Evolutionary conservation across 2,797 vertebrate species (phyloP).

Genomic region (Melanotaenia boesemani): DNA sequence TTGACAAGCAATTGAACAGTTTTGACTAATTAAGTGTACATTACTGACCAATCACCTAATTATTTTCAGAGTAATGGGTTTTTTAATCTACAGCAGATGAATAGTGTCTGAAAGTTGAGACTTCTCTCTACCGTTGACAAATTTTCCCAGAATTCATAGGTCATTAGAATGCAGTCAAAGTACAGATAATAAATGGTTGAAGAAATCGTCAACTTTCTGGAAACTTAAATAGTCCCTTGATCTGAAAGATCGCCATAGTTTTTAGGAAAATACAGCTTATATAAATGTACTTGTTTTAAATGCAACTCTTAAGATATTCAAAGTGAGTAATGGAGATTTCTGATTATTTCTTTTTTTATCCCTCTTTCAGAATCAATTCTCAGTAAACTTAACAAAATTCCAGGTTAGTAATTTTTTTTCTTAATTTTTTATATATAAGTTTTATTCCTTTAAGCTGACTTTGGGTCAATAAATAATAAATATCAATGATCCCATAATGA

Average conservation of each 20-base stretch:
- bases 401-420: conserved; percentile 85
- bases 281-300: not conserved
- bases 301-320: conserved; percentile 1
- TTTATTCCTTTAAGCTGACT: not conserved
- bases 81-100: too few species aligned
- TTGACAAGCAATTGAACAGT: too few species aligned
- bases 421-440: conserved; percentile 1
- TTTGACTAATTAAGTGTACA: too few species aligned
- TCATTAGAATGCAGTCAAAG: not conserved
- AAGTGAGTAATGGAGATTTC: conserved; percentile 27
- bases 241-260: not conserved
- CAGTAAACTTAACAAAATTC: conserved; percentile 98
- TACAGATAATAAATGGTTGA: not conserved
- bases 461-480: not conserved
- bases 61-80: too few species aligned
- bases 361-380: conserved; percentile 93
- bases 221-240: not conserved
- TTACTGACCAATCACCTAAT: too few species aligned
- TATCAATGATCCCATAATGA: not conserved
- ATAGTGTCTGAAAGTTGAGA: too few species aligned
- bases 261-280: not conserved
- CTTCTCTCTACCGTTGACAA: too few species aligned
- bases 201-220: not conserved
- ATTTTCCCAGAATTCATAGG: too few species aligned
- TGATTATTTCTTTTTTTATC: conserved; percentile 12